Evolutionary conservation across 2,113 vertebrate genomes (phyloP).

Genomic region (Peromyscus leucopus): DNA sequence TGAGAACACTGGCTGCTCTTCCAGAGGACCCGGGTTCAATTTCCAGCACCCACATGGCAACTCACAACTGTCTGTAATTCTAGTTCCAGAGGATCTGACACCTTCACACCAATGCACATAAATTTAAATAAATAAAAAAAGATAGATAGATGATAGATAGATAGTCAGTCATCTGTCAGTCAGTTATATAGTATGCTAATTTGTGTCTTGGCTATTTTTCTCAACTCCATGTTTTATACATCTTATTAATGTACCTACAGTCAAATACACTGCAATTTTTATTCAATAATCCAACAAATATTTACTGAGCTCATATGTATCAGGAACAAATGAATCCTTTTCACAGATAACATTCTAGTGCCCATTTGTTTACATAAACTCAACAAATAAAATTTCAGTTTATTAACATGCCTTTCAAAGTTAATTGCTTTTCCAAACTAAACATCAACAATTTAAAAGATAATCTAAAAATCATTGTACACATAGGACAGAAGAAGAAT

Average conservation of each 20-base stretch:
- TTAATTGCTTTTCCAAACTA: constrained; percentile 72
- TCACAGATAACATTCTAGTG: constrained; percentile 36
- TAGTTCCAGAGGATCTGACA: too few relatives aligned
- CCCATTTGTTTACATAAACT: constrained; percentile 59
- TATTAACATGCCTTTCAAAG: constrained; percentile 77
- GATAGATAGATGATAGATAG: neutral
- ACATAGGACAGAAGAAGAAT: constrained; percentile 62
- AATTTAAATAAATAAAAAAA: neutral
- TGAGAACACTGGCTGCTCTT: too few relatives aligned
- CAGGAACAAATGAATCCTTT: constrained; percentile 57
- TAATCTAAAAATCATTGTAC: constrained; percentile 76
- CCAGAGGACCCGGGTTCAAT: too few relatives aligned
- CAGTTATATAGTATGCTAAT: neutral
- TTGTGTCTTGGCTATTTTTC: neutral
- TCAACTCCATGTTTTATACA: constrained; percentile 6
- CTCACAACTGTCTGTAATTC: too few relatives aligned
- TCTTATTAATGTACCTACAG: neutral
- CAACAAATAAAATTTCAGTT: constrained; percentile 54
- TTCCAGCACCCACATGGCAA: too few relatives aligned
- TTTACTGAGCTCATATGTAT: constrained; percentile 3
- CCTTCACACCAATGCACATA: too few relatives aligned
- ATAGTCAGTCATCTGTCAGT: neutral
- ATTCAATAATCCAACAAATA: constrained; percentile 33
- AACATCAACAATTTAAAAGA: constrained; percentile 80
- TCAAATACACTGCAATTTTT: constrained; percentile 12